These are phyloP conservation scores for Dynastes grantii DNA, from an alignment of 2,888 invertebrate species.

Conservation along the genomic window DNA sequence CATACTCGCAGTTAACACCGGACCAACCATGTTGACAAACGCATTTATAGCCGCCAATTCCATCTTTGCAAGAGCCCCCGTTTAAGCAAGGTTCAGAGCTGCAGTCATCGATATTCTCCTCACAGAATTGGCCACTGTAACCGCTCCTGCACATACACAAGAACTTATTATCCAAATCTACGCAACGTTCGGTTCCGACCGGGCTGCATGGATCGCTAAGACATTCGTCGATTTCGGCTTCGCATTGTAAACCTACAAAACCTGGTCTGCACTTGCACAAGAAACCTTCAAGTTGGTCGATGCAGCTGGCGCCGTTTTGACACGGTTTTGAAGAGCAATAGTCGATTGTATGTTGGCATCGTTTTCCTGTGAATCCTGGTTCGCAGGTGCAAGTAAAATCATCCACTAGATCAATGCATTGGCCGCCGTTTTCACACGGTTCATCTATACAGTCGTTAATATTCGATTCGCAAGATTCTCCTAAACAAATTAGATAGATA, in stretches of 20 bases:
- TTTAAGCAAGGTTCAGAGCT: conserved; percentile 89
- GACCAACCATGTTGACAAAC: conserved; percentile 90
- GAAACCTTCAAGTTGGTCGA: conserved; percentile 92
- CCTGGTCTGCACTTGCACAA: conserved; percentile 94
- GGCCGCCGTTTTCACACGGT: conserved; percentile 94
- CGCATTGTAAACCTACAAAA: conserved; percentile 93
- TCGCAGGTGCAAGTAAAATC: conserved; percentile 92
- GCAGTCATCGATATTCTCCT: conserved; percentile 91
- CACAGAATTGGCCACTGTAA: conserved; percentile 88
- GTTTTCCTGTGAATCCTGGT: conserved; percentile 94
- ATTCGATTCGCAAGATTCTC: conserved; percentile 88
- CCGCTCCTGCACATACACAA: conserved; percentile 92
- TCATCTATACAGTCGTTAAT: conserved; percentile 91
- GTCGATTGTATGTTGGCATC: conserved; percentile 94
- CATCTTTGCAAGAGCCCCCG: conserved; percentile 90
- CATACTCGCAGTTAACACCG: conserved; percentile 87
- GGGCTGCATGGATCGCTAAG: conserved; percentile 92
- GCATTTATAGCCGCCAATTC: conserved; percentile 88
- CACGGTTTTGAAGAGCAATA: conserved; percentile 93
- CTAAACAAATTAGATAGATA: conserved; percentile 56
- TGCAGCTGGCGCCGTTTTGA: conserved; percentile 91
- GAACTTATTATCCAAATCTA: conserved; percentile 90
- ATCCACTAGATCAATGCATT: conserved; percentile 90
- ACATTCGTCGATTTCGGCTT: conserved; percentile 94
- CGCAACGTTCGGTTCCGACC: conserved; percentile 90